Base-by-base conservation (phyloP, 2,888 invertebrate species). In the Siphlonurus alternatus region DNA sequence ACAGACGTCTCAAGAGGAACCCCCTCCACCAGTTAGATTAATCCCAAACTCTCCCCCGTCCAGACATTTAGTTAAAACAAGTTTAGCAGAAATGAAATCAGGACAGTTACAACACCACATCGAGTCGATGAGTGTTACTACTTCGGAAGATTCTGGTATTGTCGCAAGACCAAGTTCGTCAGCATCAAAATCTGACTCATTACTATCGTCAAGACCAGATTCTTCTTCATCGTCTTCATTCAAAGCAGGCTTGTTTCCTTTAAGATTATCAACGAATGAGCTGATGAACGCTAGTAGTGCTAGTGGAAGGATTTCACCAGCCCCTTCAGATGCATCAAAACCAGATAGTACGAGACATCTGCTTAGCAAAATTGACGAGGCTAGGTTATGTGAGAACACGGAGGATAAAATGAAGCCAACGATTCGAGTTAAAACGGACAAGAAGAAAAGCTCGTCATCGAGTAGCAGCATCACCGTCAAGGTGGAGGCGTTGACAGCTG, bases 131-230 rank as follows among this genome's bases (percentile, higher is more conserved):
- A 64, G 64, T 53, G 64, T 64, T 23, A 60, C 64, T 10, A 60
- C 64, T 19, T 64, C 64, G 1, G 64, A 64, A 23, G 64, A 64
- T 23, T 64, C 64, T n/a, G 64, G 64, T 15, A 61, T 64, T 38
- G 64, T 61, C 10, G 64, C 53, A 19, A 56, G 60, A 5, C 64
- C 64, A n/a, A 23, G 60, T 15, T 51, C 60, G n/a, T 64, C 64
- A 53, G 59, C 64, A 10, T 64, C 56, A 10, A 56, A 56, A 20
- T 56, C 64, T 1, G 64, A 59, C 23, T 64, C 64, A 7, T 53
- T 64, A 19, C 64, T 60, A 23, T 64, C 64, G 1, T 64, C 64
- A 1, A 51, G 60, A 19, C 60, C 64, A 2, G 59, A 59, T 18
- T 64, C 60, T 22, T 53, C 53, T 53, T 64, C 59, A 10, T 60